Percentiles rank a stretch among this genome's conserved stretches.
phyloP scores from a whole-genome alignment of 2,113 vertebrate species.

The Pterocles gutturalis region DNA sequence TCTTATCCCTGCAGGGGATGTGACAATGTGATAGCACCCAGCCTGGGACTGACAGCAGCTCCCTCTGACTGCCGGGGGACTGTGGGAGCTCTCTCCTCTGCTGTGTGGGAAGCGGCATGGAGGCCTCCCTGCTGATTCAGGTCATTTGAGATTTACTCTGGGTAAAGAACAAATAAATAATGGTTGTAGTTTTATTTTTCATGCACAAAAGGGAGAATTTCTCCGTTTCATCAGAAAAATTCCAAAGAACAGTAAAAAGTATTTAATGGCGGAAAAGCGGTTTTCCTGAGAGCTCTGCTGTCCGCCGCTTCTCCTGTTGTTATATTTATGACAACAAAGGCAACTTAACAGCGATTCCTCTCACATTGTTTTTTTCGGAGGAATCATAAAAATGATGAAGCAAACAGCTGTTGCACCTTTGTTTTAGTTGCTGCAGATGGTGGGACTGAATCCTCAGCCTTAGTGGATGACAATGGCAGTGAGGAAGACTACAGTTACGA shows the following conservation, averaged over 20 bases:
- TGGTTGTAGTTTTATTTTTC: not conserved
- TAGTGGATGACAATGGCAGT: conserved; percentile 92
- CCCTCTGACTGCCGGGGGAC: not conserved
- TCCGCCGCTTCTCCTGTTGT: not conserved
- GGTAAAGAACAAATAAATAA: not conserved
- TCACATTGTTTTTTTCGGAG: not conserved
- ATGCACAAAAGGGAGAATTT: not conserved
- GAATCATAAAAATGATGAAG: conserved; percentile 26
- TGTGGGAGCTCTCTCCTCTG: not conserved
- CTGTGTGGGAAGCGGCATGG: fast-evolving
- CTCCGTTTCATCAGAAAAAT: not conserved
- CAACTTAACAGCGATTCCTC: not conserved
- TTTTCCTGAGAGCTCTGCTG: conserved; percentile 6
- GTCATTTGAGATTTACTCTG: not conserved
- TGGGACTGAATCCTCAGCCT: conserved; percentile 78
- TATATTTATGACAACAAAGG: not conserved
- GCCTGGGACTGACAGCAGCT: not conserved
- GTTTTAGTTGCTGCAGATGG: conserved; percentile 83
- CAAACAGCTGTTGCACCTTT: conserved; percentile 48
- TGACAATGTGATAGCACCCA: fast-evolving
- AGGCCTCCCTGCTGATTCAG: not conserved
- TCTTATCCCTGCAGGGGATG: not conserved
- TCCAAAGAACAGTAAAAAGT: not conserved
- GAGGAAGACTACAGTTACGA: conserved; percentile 95
- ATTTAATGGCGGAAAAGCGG: not conserved